Evolutionary conservation across 2,113 vertebrate genomes (phyloP), one percentile per base, ranked within the genome.

Genomic region (Regulus satrapa): DNA sequence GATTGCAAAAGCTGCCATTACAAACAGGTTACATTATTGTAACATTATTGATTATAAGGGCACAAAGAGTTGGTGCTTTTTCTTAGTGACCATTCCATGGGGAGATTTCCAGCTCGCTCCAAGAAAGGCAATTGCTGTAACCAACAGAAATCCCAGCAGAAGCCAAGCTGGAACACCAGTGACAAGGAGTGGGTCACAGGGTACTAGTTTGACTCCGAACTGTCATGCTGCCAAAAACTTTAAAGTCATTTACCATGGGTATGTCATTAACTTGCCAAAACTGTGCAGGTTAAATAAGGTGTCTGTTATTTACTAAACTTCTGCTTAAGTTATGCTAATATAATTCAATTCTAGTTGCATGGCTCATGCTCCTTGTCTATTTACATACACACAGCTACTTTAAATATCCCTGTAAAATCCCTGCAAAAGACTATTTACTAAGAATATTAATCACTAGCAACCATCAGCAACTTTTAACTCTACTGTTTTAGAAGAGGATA

Each of bases 241-340:
- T 46, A 29, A 86, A 88, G 55, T 32, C 16, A 36, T 66, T 74
- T 80, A 69, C 32, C 2, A 15, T 21, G 23, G 21, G 28, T 85
- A 85, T 62, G 82, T 85, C 83, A 93, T 96, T 92, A 95, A 89
- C 69, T 73, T 92, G 45, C 28, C 56, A 87, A 75, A 77, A 66
- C 77, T 18, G 18, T 51, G 34, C 51, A 76, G 83, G 80, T 87
- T 92, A 95, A 97, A 95, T 80, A 91, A 94, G 45, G 41, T 90
- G 90, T 87, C 88, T 55, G 83, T 55, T 89, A 82, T 96, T 97
- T 91, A 93, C 86, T 84, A 61, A 94, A 92, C 58, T 88, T 81
- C 40, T 86, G 28, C 83, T 94, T 88, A 56, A 96, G 59, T 95
- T 94, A 96, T 92, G 92, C 68, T 93, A 95, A 97, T 95, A 43